Evolutionary conservation across 2,888 invertebrate species (phyloP).

Genomic region (Eugnorisma glareosa): DNA sequence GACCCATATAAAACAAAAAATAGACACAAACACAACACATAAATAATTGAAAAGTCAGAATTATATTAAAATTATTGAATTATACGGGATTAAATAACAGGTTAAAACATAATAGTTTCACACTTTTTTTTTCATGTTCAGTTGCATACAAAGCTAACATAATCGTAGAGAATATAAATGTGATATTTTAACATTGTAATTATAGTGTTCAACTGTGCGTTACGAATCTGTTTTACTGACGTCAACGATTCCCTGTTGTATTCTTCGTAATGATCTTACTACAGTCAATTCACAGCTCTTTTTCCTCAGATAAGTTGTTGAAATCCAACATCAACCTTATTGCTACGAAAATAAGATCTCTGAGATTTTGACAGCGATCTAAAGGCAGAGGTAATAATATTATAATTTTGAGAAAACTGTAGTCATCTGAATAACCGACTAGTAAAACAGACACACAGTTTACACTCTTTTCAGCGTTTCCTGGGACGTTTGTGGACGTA

Average conservation of each 20-base stretch:
- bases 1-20: too few species aligned
- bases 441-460: not conserved
- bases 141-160: not conserved
- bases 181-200: not conserved
- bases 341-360: not conserved
- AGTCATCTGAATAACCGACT: not conserved
- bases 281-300: not conserved
- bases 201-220: constrained; percentile 1
- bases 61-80: too few species aligned
- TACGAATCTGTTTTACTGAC: constrained; percentile 3
- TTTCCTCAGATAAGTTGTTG: not conserved
- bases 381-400: not conserved
- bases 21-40: too few species aligned
- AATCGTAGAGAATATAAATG: not conserved
- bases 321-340: not conserved
- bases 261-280: constrained; percentile 1
- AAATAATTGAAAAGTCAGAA: too few species aligned
- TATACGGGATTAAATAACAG: too few species aligned
- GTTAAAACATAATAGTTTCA: too few species aligned
- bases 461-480: too few species aligned
- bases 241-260: not conserved
- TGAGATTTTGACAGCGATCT: not conserved
- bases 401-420: not conserved
- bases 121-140: not conserved
- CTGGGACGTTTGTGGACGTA: too few species aligned